Base-by-base conservation (phyloP, 2,113 vertebrate species). In the Recurvirostra avosetta region DNA sequence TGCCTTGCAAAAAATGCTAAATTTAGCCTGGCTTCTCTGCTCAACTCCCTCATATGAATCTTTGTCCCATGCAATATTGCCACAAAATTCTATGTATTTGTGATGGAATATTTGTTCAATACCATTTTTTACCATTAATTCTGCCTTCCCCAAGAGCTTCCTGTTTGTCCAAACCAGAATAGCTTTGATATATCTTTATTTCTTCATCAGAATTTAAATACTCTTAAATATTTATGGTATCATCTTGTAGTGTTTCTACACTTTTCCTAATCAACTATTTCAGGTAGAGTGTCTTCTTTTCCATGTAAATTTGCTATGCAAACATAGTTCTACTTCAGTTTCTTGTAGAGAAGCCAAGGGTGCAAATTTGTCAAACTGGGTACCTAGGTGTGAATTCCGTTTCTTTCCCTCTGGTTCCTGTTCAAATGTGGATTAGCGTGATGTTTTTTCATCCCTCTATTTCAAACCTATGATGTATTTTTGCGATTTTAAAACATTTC, bases 81-180 rank as follows among this genome's bases (percentile, higher is more conserved):
- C 26, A 56, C 21, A 83, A 68, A 88, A 27, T 66, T 67, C 11
- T 62, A 12, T 25, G 10, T 15, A 40, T 80, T 72, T 68, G 15
- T 36, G 45, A 30, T 13, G 3, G 4, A 72, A 61, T 65, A 12
- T 16, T 74, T 88, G 43, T 77, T 88, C 36, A 62, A 12, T 74
- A 16, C 4, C n/a, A 72, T 15, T 30, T 90, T 73, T 40, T 43
- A 30, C 22, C 1, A 56, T 49, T 45, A 61, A n/a, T 56, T 80
- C 6, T 3, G 5, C 3, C 5, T 49, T 73, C 19, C 4, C 1
- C 12, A 62, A 66, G 21, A 67, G 8, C 1, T 20, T 68, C 1
- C 6, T n/a, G 1, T 77, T 73, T 81, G 5, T 70, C 17, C 9
- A 8, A 61, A 81, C 17, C 4, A 43, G 9, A 70, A 66, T 16